Base-by-base conservation (phyloP, 1,140 invertebrate species). In the Orchesella cincta region DNA sequence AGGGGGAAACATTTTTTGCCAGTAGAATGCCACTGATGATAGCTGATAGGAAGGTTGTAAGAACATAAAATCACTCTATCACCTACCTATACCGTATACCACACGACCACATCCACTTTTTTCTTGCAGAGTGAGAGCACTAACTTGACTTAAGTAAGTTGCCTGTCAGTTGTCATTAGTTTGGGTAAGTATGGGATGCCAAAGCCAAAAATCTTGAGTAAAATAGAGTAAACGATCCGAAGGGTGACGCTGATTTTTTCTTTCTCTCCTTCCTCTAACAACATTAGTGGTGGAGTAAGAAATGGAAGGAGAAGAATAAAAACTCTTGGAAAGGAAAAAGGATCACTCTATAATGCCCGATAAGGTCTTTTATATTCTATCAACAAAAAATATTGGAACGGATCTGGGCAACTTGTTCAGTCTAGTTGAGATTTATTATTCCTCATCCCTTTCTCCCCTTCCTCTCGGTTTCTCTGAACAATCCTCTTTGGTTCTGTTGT, bases 91-190 rank as follows among this genome's bases (percentile, higher is more conserved):
- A 67, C 33, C 8, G 12, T 16, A 8, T 67, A 67, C 62, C 62
- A 31, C 8, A 8, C 62, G 5, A 67, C 29, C 23, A 14, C 23
- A 29, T 12, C 62, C 8, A 31, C 29, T 29, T 31, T 67, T 46
- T 46, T 46, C 39, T 46, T 46, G 39, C 8, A 46, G 39, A 46
- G 8, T 12, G 8, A 46, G 20, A 46, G 8, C 39, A 46, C 39
- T 20, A 46, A 67, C 62, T 67, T 67, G 31, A 31, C 62, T 67
- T 67, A 67, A 67, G 62, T 67, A 31, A 67, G 62, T 67, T 67
- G 54, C 54, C 54, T 57, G 62, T 67, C 62, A 67, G 62, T 31
- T 33, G 62, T 31, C 62, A 67, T 67, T 67, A 67, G 62, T 31
- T 29, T 67, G 62, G 62, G 31, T 29, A 67, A 67, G 20, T 12